Evolutionary conservation across 2,888 invertebrate genomes (phyloP).

Genomic region (Cyclophora albipunctata): DNA sequence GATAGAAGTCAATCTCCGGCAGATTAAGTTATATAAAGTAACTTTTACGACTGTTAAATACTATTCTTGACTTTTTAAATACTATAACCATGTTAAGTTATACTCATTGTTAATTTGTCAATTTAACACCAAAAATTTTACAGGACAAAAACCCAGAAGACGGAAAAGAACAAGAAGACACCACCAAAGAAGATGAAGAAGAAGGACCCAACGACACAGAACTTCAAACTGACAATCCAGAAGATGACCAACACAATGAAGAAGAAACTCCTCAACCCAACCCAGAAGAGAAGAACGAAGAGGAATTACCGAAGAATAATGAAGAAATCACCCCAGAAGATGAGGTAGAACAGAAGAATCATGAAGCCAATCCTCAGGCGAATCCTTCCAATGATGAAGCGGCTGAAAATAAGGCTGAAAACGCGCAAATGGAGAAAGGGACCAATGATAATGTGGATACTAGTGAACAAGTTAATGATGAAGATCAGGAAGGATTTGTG

Average conservation of each 20-base stretch:
- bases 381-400: slow-evolving; percentile 67
- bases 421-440: slow-evolving; percentile 61
- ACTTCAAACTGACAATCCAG: slow-evolving; percentile 27
- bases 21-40: too few species aligned
- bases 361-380: slow-evolving; percentile 68
- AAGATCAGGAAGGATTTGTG: slow-evolving; percentile 49
- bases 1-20: too few species aligned
- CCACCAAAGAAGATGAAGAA: slow-evolving; percentile 30
- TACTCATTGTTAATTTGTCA: too few species aligned
- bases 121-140: too few species aligned
- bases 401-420: slow-evolving; percentile 65
- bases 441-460: slow-evolving; percentile 68
- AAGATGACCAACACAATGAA: slow-evolving; percentile 31
- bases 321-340: slow-evolving; percentile 60
- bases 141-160: too few species aligned
- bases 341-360: slow-evolving; percentile 55
- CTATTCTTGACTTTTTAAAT: too few species aligned
- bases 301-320: slow-evolving; percentile 51
- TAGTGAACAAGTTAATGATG: slow-evolving; percentile 63
- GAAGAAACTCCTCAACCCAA: slow-evolving; percentile 37
- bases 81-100: too few species aligned
- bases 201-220: slow-evolving; percentile 2
- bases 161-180: too few species aligned
- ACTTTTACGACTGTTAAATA: too few species aligned
- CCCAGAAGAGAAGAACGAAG: slow-evolving; percentile 28